These are phyloP conservation scores for Liasis olivaceus DNA, from an alignment of 2,797 vertebrate species.

Conservation along the genomic window DNA sequence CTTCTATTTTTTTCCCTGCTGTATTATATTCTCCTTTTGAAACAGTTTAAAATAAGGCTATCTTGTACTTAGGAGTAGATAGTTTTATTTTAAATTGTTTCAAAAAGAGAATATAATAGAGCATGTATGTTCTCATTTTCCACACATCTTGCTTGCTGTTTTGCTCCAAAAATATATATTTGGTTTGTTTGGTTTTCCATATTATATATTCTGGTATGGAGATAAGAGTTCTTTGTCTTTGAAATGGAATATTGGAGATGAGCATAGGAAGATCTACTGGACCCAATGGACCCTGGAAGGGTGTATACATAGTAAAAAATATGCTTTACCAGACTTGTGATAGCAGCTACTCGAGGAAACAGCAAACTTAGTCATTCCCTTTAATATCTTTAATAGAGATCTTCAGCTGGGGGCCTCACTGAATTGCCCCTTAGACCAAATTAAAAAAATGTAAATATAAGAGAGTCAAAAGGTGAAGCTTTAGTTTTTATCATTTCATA, in stretches of 20 bases:
- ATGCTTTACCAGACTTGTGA: neutral
- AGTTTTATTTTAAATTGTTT: neutral
- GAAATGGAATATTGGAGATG: neutral
- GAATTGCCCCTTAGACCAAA: constrained; percentile 1
- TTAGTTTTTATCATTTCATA: neutral
- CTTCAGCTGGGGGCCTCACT: constrained; percentile 23
- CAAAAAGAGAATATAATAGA: neutral
- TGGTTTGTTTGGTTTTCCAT: neutral
- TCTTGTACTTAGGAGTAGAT: neutral
- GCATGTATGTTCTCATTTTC: neutral
- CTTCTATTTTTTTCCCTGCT: neutral
- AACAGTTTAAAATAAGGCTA: neutral
- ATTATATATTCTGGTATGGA: constrained; percentile 9
- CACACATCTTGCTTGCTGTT: neutral
- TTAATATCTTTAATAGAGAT: constrained; percentile 24
- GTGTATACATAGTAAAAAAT: neutral
- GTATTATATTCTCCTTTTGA: neutral
- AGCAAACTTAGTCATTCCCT: constrained; percentile 6
- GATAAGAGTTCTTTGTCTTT: constrained; percentile 29
- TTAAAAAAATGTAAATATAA: constrained; percentile 26
- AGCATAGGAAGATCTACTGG: constrained; percentile 11
- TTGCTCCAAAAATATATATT: neutral
- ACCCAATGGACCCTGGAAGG: neutral
- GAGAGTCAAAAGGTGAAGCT: neutral
- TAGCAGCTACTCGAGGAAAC: neutral